Evolutionary conservation across 2,113 vertebrate genomes (phyloP), one percentile per base, ranked within the genome.

Genomic region (Tricholaema leucomelas): DNA sequence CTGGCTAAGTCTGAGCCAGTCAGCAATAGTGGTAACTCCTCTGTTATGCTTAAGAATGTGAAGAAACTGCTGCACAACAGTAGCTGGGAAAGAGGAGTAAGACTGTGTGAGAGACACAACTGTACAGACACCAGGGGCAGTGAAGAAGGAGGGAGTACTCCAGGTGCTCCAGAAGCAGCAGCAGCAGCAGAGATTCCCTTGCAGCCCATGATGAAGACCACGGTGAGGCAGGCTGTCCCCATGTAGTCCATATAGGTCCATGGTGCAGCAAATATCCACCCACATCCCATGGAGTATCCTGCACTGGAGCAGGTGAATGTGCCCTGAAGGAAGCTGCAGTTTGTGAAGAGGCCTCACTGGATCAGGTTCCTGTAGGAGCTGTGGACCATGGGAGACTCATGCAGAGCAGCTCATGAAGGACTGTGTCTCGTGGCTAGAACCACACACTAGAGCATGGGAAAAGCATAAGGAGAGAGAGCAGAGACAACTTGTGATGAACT

Each of bases 281-380:
- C 48, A 50, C 48, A 50, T 50, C 33, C 21, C 2, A 1, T 7
- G 48, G 27, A 35, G 15, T 8, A 24, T 11, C 10, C 20, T 27
- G 36, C 0, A 0, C 4, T 2, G 0, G 6, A 35, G 20, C 24
- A 64, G 21, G 12, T 11, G 9, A 3, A 40, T 17, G 12, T 66
- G 14, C 7, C 17, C 50, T 59, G 50, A 36, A 6, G 16, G 24
- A 74, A 46, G 19, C 2, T 81, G 42, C 33, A 59, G 27, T 11
- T 5, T 0, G 0, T 46, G 55, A 61, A 56, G 9, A 67, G 35
- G 4, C 12, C 24, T 35, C 2, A 1, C 5, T 58, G 35, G 40
- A 79, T 31, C 12, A 54, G 42, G 56, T 5, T 67, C 11, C 71
- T 44, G 52, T 6, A 67, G 24, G 5, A 38, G 2, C 12, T 58